phyloP scores from a whole-genome alignment of 35 echinoderm and acorn worm genomes.

The Hemicentrotus pulcherrimus region DNA sequence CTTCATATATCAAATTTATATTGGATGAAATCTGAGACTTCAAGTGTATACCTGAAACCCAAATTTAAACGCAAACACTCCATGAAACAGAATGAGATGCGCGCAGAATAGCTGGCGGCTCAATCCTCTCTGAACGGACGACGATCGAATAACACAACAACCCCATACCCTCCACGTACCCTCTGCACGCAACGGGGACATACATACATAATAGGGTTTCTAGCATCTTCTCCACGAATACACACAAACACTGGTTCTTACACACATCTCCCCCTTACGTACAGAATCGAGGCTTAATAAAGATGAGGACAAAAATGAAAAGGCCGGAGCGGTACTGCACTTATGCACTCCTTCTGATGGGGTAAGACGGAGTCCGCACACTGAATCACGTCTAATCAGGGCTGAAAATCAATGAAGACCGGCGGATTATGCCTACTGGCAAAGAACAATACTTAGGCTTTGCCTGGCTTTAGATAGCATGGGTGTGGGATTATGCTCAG shows the following conservation, averaged over 20 bases:
- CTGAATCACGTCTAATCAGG: slow-evolving; percentile 10
- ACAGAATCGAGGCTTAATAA: background rate
- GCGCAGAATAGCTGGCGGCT: background rate
- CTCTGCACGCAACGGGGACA: background rate
- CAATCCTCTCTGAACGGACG: background rate
- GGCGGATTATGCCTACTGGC: background rate
- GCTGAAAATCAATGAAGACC: slow-evolving; percentile 17
- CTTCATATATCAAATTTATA: background rate
- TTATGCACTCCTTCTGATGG: background rate
- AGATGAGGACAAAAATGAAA: background rate
- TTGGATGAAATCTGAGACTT: slow-evolving; percentile 10
- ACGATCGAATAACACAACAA: slow-evolving; percentile 18
- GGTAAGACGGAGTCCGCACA: slow-evolving; percentile 7
- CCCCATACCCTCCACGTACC: background rate
- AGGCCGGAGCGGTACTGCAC: background rate
- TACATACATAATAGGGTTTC: background rate
- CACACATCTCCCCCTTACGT: background rate
- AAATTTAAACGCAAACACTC: background rate
- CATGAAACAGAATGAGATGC: slow-evolving; percentile 11
- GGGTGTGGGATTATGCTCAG: background rate
- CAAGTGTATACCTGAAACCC: background rate
- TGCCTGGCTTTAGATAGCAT: background rate
- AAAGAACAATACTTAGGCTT: background rate
- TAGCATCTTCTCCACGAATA: background rate
- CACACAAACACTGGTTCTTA: background rate